Evolutionary conservation across 2,113 vertebrate species (phyloP).

Genomic region (Indri indri): DNA sequence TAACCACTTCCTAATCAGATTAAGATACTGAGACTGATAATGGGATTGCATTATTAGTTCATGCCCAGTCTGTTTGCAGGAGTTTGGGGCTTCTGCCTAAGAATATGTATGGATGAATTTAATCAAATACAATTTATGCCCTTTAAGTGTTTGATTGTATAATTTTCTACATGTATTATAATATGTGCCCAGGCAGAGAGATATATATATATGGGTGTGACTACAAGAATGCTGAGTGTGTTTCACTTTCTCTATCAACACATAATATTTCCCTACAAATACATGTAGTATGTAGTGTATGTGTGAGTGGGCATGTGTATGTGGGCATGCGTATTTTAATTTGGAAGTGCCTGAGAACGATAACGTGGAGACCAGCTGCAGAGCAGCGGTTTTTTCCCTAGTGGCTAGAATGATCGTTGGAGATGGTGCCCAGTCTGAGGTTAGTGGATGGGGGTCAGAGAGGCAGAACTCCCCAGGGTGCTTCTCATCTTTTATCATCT

Average conservation of each 20-base stretch:
- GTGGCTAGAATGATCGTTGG: not conserved
- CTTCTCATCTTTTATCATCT: slow-evolving; percentile 58
- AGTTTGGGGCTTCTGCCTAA: not conserved
- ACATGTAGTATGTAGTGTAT: not conserved
- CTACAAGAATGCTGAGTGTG: not conserved
- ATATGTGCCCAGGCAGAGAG: not conserved
- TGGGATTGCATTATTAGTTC: not conserved
- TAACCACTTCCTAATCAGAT: not conserved
- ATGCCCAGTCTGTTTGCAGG: not conserved
- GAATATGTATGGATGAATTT: not conserved
- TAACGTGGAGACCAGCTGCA: not conserved
- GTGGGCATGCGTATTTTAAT: not conserved
- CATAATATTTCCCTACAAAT: not conserved
- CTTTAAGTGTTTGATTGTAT: not conserved
- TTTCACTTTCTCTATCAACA: not conserved
- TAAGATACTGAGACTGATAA: not conserved
- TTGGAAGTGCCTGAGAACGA: not conserved
- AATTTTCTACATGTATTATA: not conserved
- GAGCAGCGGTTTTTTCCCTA: not conserved
- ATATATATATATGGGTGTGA: not conserved
- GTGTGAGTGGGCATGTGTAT: rapidly evolving
- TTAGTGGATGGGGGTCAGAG: not conserved
- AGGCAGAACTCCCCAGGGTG: not conserved
- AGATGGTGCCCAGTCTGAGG: not conserved
- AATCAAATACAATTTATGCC: not conserved